Percentiles rank a stretch among this genome's conserved stretches.
phyloP scores from a whole-genome alignment of 2,888 invertebrate genomes.

The Torymus texanus region DNA sequence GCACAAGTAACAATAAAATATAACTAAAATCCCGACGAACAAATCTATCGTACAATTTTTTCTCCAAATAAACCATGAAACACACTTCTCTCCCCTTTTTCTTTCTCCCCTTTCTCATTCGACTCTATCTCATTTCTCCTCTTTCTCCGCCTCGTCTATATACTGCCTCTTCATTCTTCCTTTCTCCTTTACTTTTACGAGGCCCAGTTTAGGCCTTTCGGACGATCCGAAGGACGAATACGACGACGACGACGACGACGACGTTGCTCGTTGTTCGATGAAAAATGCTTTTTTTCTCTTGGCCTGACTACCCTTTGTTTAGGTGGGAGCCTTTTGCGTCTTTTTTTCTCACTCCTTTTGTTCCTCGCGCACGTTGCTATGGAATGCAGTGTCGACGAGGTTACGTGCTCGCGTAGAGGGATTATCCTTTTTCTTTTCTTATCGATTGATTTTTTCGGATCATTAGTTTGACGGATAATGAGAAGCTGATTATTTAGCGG shows the following conservation, averaged over 20 bases:
- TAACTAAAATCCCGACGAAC: too few species aligned
- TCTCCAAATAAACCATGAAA: too few species aligned
- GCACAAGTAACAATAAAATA: too few species aligned
- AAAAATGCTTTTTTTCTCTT: constrained; percentile 46
- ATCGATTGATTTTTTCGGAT: constrained; percentile 17
- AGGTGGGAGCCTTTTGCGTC: neutral
- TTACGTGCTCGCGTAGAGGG: neutral
- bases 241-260: constrained; percentile 12
- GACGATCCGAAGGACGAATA: constrained; percentile 16
- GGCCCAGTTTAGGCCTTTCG: constrained; percentile 28
- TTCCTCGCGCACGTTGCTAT: constrained; percentile 6
- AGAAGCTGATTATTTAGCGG: constrained; percentile 18
- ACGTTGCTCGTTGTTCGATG: constrained; percentile 47
- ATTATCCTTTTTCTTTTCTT: constrained; percentile 11
- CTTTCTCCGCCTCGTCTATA: neutral
- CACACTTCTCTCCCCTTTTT: neutral
- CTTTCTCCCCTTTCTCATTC: constrained; percentile 5
- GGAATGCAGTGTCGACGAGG: constrained; percentile 2
- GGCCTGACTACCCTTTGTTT: constrained; percentile 34
- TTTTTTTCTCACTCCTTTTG: constrained; percentile 22
- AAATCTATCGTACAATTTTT: too few species aligned
- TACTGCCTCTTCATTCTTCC: neutral
- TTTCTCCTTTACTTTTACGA: constrained; percentile 31
- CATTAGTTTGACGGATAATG: constrained; percentile 42
- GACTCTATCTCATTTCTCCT: neutral